Conservation (phyloP, 2,888 invertebrate genomes). For the Perdita meconis region DNA sequence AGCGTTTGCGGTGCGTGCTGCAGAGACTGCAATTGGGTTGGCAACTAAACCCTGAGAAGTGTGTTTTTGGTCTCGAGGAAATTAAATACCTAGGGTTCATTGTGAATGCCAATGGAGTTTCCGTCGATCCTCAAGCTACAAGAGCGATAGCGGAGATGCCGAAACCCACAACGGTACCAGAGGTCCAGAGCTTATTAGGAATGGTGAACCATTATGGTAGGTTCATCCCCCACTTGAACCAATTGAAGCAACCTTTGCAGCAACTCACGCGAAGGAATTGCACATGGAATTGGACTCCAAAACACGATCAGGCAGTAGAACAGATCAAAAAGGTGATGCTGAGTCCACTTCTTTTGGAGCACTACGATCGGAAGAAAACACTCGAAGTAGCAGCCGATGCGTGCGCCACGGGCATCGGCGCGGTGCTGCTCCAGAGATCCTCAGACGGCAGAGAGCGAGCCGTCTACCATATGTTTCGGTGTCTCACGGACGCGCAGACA, state of each 20-base stretch:
- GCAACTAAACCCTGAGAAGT: neutral
- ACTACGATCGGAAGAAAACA: neutral
- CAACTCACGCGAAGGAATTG: neutral
- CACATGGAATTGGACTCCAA: neutral
- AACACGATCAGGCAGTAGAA: neutral
- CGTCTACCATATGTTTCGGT: neutral
- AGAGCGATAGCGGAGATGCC: neutral
- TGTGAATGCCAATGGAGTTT: neutral
- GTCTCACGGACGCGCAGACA: neutral
- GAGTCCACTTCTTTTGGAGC: slow-evolving; percentile 3
- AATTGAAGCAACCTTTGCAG: neutral
- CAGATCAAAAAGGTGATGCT: slow-evolving; percentile 2
- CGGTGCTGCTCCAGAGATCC: neutral
- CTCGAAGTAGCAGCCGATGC: neutral
- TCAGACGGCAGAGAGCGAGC: neutral
- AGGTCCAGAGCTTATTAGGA: neutral
- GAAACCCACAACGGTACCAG: neutral
- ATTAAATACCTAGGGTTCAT: neutral
- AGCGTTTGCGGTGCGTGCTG: neutral
- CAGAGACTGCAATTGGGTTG: neutral
- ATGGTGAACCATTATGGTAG: neutral
- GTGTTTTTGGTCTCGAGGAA: neutral
- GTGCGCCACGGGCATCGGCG: slow-evolving; percentile 7
- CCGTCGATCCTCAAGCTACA: neutral
- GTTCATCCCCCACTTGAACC: neutral